Evolutionary conservation across 2,888 invertebrate genomes (phyloP).

Genomic region (Drosophila phalerata): DNA sequence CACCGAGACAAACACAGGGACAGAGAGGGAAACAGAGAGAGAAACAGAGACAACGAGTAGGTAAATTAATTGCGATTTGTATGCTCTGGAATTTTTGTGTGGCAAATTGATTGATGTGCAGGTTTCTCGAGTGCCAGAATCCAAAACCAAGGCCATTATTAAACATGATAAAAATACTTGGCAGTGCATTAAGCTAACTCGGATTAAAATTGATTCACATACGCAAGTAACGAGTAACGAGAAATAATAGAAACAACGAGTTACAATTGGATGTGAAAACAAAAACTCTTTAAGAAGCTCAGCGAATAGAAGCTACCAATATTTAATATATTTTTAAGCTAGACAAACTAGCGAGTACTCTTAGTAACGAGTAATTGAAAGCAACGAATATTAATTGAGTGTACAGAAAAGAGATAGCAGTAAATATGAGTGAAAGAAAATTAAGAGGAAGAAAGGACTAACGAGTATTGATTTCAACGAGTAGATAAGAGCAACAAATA

Average conservation of each 20-base stretch:
- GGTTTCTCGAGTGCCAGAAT: conserved; percentile 33
- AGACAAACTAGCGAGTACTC: neutral
- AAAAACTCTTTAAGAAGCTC: too few species aligned
- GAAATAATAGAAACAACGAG: neutral
- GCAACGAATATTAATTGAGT: neutral
- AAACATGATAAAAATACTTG: conserved; percentile 24
- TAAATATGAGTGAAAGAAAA: too few species aligned
- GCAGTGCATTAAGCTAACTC: conserved; percentile 3
- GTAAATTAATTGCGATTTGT: conserved; percentile 77
- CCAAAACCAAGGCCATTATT: conserved; percentile 11
- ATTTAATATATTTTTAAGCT: too few species aligned
- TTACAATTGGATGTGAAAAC: neutral
- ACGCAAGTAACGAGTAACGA: neutral
- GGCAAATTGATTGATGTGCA: conserved; percentile 65
- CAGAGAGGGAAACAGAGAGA: conserved; percentile 9
- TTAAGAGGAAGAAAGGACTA: too few species aligned
- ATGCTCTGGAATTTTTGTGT: conserved; percentile 58
- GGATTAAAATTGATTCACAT: neutral
- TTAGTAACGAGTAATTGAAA: neutral
- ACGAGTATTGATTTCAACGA: too few species aligned
- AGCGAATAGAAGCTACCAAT: neutral
- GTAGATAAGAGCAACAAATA: too few species aligned
- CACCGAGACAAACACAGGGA: conserved; percentile 13
- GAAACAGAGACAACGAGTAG: conserved; percentile 28
- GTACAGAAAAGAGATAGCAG: too few species aligned